A percentile compares a stretch with the other conserved stretches of the same genome.
phyloP scores from a whole-genome alignment of 37 sponge, comb jelly and placozoan species.

The Hexactinellida sp. region DNA sequence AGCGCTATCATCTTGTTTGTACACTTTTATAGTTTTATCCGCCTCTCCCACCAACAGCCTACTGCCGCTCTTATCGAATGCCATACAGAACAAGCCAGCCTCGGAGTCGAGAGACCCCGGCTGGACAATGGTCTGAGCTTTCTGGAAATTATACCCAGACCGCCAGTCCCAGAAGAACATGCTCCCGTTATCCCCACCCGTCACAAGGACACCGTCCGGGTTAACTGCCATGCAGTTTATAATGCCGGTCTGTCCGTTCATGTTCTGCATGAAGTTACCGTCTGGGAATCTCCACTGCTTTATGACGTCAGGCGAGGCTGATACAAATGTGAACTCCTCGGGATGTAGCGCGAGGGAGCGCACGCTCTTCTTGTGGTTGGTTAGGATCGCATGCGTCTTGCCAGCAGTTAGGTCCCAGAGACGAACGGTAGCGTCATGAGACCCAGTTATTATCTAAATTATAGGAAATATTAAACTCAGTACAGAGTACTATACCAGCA shows the following conservation, averaged over 20 bases:
- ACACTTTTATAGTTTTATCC: slow-evolving; percentile 95
- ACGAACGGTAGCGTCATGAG: slow-evolving; percentile 89
- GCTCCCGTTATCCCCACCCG: slow-evolving; percentile 94
- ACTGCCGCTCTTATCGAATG: slow-evolving; percentile 82
- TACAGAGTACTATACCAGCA: too few relatives aligned
- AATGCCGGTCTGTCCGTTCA: slow-evolving; percentile 87
- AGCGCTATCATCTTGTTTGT: slow-evolving; percentile 93
- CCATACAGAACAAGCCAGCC: slow-evolving; percentile 73
- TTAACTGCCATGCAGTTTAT: slow-evolving; percentile 81
- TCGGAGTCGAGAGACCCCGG: slow-evolving; percentile 98
- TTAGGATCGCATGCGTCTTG: slow-evolving; percentile 73
- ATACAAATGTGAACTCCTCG: slow-evolving; percentile 81
- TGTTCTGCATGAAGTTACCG: slow-evolving; percentile 94
- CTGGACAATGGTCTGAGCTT: slow-evolving; percentile 70
- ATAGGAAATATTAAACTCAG: too few relatives aligned
- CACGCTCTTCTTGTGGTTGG: slow-evolving; percentile 98
- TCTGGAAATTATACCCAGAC: slow-evolving; percentile 93
- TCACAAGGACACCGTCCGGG: slow-evolving; percentile 77
- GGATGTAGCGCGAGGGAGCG: slow-evolving; percentile 78
- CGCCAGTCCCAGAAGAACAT: slow-evolving; percentile 97
- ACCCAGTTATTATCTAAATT: slow-evolving; percentile 89
- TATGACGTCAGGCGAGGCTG: slow-evolving; percentile 90
- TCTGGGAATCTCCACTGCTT: slow-evolving; percentile 97
- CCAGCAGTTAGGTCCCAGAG: slow-evolving; percentile 98
- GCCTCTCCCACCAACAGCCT: slow-evolving; percentile 85